Evolutionary conservation across 2,797 vertebrate genomes (phyloP), one percentile per base, ranked within the genome.

Genomic region (Centroberyx gerrardi): DNA sequence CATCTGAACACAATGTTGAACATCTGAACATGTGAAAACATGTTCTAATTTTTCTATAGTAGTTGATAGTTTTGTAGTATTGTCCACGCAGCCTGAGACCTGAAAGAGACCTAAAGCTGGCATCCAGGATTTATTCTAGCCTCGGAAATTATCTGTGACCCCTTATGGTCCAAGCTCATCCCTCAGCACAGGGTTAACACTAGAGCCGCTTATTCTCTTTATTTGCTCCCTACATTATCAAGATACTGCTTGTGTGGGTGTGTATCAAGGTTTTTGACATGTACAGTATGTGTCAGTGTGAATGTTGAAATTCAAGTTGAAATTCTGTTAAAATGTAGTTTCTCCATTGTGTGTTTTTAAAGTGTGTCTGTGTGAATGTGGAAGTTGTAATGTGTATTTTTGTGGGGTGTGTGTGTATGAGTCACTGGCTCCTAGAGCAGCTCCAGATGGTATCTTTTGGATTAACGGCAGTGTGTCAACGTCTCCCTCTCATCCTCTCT

Each of bases 391-490:
- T 70, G 46, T 81, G 36, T 69, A 17, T 84, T 60, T 67, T 55
- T 72, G 52, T 62, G 68, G 10, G 59, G 64, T 78, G 72, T 75
- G 70, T 56, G 62, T 48, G 72, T 66, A 69, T 73, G 84, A 88
- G 73, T 90, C 82, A 85, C 81, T 75, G 81, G 87, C 87, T 90
- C 76, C 58, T 14, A 65, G 53, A 84, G 74, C 74, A 83, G 73
- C 86, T 91, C 90, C 90, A 91, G 91, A 93, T 91, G 90, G 90
- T 83, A 83, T 91, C 81, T 88, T 85, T 89, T 91, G 86, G 89
- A 91, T 88, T 85, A 90, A 82, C 76, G 5, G 83, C 81, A 82
- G 82, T 63, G 66, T 90, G 86, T 87, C 63, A 78, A 73, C 64
- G 36, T 81, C 86, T 85, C 80, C 70, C 73, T 88, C 85, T 86